phyloP scores from a whole-genome alignment of 2,797 vertebrate genomes.

The Pygocentrus nattereri region DNA sequence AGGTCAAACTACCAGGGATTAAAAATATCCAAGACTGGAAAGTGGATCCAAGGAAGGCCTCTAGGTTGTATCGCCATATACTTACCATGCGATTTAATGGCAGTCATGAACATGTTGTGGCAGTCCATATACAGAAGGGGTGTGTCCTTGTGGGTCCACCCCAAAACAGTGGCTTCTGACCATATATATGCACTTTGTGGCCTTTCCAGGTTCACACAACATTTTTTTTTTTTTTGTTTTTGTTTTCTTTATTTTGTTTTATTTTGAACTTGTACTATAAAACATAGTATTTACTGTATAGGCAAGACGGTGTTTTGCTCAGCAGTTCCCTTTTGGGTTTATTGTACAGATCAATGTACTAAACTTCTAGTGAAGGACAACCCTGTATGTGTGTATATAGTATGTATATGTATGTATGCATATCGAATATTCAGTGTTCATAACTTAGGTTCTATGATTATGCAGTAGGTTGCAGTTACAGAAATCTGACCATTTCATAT shows the following conservation, averaged over 20 bases:
- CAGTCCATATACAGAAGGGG: background rate
- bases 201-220: conserved; percentile 80
- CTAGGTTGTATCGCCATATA: background rate
- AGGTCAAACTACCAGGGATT: no score
- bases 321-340: conserved; percentile 76
- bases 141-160: conserved; percentile 18
- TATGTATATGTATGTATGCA: conserved; percentile 42
- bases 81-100: no score
- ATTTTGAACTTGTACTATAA: conserved; percentile 61
- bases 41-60: background rate
- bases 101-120: no score
- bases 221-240: conserved; percentile 70
- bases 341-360: conserved; percentile 81
- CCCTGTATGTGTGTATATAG: conserved; percentile 65
- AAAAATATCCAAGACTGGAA: background rate
- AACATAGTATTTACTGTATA: conserved; percentile 77
- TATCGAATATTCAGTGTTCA: conserved; percentile 60
- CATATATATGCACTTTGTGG: conserved; percentile 86
- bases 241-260: conserved; percentile 71
- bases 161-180: conserved; percentile 80
- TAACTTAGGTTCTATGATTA: conserved; percentile 50
- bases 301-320: conserved; percentile 77
- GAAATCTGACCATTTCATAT: conserved; percentile 16
- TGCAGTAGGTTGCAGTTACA: conserved; percentile 57
- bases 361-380: conserved; percentile 77